Percentiles rank a stretch among this genome's conserved stretches.
These are phyloP conservation scores for Tetanocera ferruginea DNA, from an alignment of 2,888 invertebrate genomes.

Conservation along the genomic window DNA sequence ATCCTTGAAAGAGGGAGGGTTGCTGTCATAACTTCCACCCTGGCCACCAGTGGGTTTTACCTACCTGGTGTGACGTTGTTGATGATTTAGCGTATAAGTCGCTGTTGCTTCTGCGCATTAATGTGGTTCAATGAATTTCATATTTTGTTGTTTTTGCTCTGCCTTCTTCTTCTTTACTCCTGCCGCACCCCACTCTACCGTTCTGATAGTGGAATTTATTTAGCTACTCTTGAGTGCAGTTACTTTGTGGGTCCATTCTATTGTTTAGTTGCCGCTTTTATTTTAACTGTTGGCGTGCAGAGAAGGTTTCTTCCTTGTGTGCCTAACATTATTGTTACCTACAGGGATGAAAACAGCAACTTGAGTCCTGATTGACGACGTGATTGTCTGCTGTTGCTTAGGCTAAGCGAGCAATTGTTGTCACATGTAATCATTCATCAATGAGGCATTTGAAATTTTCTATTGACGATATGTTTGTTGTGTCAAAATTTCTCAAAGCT, in stretches of 20 bases:
- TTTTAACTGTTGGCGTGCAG: not conserved
- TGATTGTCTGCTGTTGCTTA: not conserved
- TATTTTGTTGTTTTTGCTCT: constrained; percentile 34
- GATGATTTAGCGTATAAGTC: constrained; percentile 9
- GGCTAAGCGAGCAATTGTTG: not conserved
- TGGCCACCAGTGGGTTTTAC: not conserved
- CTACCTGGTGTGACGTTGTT: constrained; percentile 16
- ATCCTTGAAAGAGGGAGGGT: not conserved
- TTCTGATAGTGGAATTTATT: not conserved
- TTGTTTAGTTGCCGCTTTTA: not conserved
- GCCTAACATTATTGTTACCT: not conserved
- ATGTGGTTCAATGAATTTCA: not conserved
- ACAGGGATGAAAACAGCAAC: no score
- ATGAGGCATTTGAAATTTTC: not conserved
- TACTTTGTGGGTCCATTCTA: not conserved
- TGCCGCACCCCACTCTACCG: constrained; percentile 12
- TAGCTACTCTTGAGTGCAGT: not conserved
- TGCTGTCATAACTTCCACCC: constrained; percentile 8
- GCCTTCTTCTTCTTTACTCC: not conserved
- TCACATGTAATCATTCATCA: not conserved
- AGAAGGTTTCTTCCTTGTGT: not conserved
- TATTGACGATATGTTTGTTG: no score
- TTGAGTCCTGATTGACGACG: not conserved
- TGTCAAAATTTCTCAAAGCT: no score
- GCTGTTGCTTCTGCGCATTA: constrained; percentile 31